A percentile compares a stretch with the other conserved stretches of the same genome.
These are phyloP conservation scores for Psephotus haematonotus DNA, from an alignment of 2,113 vertebrate genomes.

Conservation along the genomic window DNA sequence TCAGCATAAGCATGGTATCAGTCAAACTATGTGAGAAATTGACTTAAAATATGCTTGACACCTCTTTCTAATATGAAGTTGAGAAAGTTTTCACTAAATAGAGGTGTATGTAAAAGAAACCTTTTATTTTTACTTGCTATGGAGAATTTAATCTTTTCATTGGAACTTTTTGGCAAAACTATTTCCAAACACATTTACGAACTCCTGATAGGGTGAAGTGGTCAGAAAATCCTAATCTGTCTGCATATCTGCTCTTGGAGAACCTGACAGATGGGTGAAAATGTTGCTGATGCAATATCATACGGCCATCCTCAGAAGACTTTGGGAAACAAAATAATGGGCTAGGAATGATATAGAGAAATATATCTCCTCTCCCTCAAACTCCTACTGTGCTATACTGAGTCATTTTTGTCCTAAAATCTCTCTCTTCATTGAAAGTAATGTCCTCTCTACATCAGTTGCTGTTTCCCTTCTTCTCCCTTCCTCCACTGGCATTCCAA, in stretches of 20 bases:
- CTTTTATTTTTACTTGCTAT: background rate
- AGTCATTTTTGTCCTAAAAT: background rate
- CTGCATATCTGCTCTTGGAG: background rate
- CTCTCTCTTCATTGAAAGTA: background rate
- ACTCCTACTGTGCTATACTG: background rate
- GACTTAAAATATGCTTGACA: background rate
- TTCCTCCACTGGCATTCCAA: background rate
- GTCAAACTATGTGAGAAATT: background rate
- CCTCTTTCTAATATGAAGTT: background rate
- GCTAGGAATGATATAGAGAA: background rate
- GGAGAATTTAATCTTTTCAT: background rate
- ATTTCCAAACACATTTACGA: background rate
- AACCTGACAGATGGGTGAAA: background rate
- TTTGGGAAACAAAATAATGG: background rate
- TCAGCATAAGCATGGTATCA: background rate
- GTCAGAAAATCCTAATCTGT: background rate
- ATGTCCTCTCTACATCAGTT: background rate
- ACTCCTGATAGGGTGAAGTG: background rate
- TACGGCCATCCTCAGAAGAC: background rate
- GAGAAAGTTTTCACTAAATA: background rate
- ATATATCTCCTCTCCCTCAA: background rate
- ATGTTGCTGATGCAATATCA: background rate
- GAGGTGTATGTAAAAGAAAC: background rate
- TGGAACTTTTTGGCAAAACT: background rate
- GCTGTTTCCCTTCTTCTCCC: background rate